Evolutionary conservation across 2,888 invertebrate genomes (phyloP).

Genomic region (Yponomeuta cagnagella): DNA sequence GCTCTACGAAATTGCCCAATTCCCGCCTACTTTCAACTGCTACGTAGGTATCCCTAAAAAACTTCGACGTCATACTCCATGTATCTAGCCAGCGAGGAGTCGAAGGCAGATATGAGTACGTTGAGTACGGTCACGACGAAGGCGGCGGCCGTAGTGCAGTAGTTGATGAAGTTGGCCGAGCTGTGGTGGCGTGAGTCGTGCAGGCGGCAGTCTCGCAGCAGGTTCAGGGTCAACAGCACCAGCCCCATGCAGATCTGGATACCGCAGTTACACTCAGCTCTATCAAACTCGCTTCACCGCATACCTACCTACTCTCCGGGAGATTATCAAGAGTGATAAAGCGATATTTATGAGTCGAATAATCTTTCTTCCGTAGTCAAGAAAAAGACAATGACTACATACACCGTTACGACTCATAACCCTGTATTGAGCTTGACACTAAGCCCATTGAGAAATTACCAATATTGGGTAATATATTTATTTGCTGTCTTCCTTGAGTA

Average conservation of each 20-base stretch:
- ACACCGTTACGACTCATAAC: no score
- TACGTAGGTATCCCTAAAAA: background rate
- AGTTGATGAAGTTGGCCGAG: conserved; percentile 83
- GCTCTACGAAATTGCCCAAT: background rate
- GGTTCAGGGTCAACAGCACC: conserved; percentile 82
- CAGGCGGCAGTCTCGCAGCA: conserved; percentile 85
- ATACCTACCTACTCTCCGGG: background rate
- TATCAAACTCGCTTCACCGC: background rate
- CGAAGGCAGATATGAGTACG: conserved; percentile 85
- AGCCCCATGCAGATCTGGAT: conserved; percentile 83
- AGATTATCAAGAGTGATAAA: no score
- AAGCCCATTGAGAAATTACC: no score
- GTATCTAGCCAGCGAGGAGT: conserved; percentile 80
- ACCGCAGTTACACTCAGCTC: background rate
- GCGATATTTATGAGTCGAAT: no score
- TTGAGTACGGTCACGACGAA: conserved; percentile 85
- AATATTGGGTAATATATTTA: no score
- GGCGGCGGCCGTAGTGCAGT: conserved; percentile 80
- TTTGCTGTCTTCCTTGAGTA: no score
- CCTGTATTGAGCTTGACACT: no score
- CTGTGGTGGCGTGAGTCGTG: conserved; percentile 81
- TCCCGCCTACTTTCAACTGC: background rate
- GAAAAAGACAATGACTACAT: no score
- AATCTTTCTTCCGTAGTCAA: no score
- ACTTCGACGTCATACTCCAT: background rate